Base-by-base conservation (phyloP, 2,888 invertebrate species). In the Eupithecia tripunctaria region DNA sequence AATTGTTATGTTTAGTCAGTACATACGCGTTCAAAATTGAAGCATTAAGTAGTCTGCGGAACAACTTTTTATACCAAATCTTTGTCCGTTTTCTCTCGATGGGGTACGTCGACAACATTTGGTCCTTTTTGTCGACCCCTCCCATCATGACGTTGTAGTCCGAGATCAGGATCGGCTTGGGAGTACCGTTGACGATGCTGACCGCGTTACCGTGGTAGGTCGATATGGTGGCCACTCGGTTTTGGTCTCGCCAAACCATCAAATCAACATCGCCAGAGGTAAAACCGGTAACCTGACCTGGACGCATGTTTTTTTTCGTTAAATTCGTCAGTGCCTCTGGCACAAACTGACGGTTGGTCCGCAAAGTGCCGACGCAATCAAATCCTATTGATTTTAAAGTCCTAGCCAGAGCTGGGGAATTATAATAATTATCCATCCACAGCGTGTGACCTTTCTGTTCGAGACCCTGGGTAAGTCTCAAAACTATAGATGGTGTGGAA, bases 391-490 rank as follows among this genome's bases (percentile, higher is more conserved):
- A 36, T 8, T 36, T 36, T 36, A 36, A 36, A 36, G 36, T 36
- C 36, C 36, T 36, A 36, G 36, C 36, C 36, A 36, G 36, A 36
- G 36, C 36, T 36, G 36, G 36, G 36, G 36, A 36, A 36, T 36
- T 36, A 36, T 36, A 36, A 36, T 36, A 36, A 8, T 36, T 36
- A 36, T 36, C 36, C 25, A 83, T 80, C 81, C 80, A 80, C 1
- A 81, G 8, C 0, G 78, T 80, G 64, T 76, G 63, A 0, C 78
- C 76, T 8, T 76, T 68, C 36, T 77, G 43, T 67, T 78, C 78
- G 8, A 80, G 71, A 59, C 76, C 78, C 38, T 75, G n/a, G 1
- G 76, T 0, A 1, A 80, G 67, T 27, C 66, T 32, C 0, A 79
- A 62, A 14, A 80, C 75, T 12, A 77, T 43, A 2, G 70, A 14